Evolutionary conservation across 2,797 vertebrate genomes (phyloP).

Genomic region (Eupleurogrammus muticus): DNA sequence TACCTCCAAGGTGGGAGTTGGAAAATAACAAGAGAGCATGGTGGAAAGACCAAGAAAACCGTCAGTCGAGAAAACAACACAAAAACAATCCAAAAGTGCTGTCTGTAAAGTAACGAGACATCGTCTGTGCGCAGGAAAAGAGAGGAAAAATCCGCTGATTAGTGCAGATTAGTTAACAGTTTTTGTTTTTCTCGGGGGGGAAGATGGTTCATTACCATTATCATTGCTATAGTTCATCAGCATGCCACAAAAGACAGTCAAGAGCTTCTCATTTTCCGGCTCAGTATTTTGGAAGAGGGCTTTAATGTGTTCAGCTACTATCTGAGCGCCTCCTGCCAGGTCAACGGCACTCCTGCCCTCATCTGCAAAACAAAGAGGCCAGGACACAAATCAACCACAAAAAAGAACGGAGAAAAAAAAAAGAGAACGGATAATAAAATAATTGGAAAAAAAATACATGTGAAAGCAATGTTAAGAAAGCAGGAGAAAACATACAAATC

Average conservation of each 20-base stretch:
- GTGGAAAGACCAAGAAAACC: slow-evolving; percentile 43
- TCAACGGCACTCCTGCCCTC: slow-evolving; percentile 99
- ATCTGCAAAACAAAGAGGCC: slow-evolving; percentile 99
- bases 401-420: slow-evolving; percentile 57
- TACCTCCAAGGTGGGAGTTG: slow-evolving; percentile 45
- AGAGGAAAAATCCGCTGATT: slow-evolving; percentile 63
- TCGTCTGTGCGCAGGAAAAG: slow-evolving; percentile 41
- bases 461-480: slow-evolving; percentile 55
- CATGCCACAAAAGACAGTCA: slow-evolving; percentile 99
- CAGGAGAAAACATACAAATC: slow-evolving; percentile 42
- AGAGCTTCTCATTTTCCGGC: slow-evolving; percentile 98
- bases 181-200: slow-evolving; percentile 62
- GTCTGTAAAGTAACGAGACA: slow-evolving; percentile 17
- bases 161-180: slow-evolving; percentile 66
- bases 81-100: neutral
- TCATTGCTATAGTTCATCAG: slow-evolving; percentile 99
- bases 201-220: slow-evolving; percentile 95
- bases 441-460: slow-evolving; percentile 60
- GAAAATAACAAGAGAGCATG: slow-evolving; percentile 52
- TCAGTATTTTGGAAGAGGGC: slow-evolving; percentile 96
- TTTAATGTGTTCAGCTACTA: slow-evolving; percentile 98
- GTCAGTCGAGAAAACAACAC: slow-evolving; percentile 38
- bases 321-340: slow-evolving; percentile 97
- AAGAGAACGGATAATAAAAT: slow-evolving; percentile 32
- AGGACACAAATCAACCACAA: slow-evolving; percentile 89